phyloP scores from a whole-genome alignment of 1,140 invertebrate species.

The Lanistes nyassanus region DNA sequence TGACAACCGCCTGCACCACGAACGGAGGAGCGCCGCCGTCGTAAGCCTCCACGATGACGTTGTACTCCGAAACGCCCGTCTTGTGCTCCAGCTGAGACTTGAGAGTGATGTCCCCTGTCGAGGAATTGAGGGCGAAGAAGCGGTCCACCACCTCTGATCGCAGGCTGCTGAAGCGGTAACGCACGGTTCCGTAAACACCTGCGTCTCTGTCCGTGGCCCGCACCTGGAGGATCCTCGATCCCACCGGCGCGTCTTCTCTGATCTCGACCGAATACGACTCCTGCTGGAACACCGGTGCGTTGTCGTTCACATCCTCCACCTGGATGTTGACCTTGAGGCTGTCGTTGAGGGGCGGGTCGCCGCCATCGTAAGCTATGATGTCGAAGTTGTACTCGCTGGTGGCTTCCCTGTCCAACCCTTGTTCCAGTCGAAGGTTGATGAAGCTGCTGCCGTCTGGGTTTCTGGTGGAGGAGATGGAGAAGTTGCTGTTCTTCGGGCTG shows the following conservation, averaged over 20 bases:
- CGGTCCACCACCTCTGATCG: constrained; percentile 36
- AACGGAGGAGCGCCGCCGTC: constrained; percentile 91
- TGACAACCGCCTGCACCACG: constrained; percentile 91
- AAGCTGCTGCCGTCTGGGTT: constrained; percentile 45
- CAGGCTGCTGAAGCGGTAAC: constrained; percentile 76
- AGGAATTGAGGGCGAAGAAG: constrained; percentile 43
- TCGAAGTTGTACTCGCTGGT: constrained; percentile 80
- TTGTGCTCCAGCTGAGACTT: constrained; percentile 30
- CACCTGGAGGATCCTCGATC: constrained; percentile 68
- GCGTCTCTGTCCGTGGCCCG: constrained; percentile 83
- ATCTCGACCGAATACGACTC: constrained; percentile 85
- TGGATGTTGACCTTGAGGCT: constrained; percentile 74
- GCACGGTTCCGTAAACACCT: constrained; percentile 81
- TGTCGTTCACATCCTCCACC: constrained; percentile 63
- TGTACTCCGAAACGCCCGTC: constrained; percentile 27
- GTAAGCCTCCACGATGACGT: constrained; percentile 89
- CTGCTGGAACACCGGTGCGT: constrained; percentile 76
- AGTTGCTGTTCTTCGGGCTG: constrained; percentile 23
- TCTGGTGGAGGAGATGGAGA: constrained; percentile 33
- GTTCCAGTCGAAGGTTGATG: constrained; percentile 33
- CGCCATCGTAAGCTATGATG: constrained; percentile 80
- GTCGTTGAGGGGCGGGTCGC: constrained; percentile 38
- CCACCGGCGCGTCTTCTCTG: constrained; percentile 36
- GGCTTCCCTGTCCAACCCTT: constrained; percentile 81
- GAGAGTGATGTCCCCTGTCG: constrained; percentile 45